A percentile compares a stretch with the other conserved stretches of the same genome.
These are phyloP conservation scores for Melangyna quadrimaculata DNA, from an alignment of 2,888 invertebrate genomes.

Conservation along the genomic window DNA sequence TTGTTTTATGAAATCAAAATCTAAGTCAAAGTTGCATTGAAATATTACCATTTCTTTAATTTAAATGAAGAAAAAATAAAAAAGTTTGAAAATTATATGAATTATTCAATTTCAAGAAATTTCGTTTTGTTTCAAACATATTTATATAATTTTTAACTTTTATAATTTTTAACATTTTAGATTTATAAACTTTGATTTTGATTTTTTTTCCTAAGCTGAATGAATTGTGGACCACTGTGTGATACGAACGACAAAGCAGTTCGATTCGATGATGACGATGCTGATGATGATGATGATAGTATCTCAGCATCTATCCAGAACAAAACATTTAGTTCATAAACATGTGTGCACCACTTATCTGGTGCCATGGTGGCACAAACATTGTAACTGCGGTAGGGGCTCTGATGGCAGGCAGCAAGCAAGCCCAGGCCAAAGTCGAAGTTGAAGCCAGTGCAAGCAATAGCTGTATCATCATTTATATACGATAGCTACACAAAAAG, in stretches of 20 bases:
- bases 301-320: constrained; percentile 69
- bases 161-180: too few species aligned
- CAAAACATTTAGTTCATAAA: constrained; percentile 72
- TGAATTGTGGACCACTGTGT: background rate
- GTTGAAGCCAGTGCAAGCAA: constrained; percentile 31
- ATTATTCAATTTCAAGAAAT: too few species aligned
- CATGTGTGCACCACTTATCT: constrained; percentile 72
- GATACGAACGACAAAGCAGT: background rate
- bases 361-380: constrained; percentile 66
- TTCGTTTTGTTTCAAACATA: too few species aligned
- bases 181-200: background rate
- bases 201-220: background rate
- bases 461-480: constrained; percentile 68
- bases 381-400: constrained; percentile 62
- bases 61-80: too few species aligned
- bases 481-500: constrained; percentile 55
- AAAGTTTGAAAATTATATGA: too few species aligned
- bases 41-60: too few species aligned
- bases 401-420: constrained; percentile 7
- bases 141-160: too few species aligned
- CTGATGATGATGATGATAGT: constrained; percentile 61
- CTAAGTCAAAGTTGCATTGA: background rate
- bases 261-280: constrained; percentile 11
- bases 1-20: background rate
- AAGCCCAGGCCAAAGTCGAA: too few species aligned